A percentile compares a stretch with the other conserved stretches of the same genome.
phyloP scores from a whole-genome alignment of 1,140 invertebrate genomes.

The Trichonephila clavata region DNA sequence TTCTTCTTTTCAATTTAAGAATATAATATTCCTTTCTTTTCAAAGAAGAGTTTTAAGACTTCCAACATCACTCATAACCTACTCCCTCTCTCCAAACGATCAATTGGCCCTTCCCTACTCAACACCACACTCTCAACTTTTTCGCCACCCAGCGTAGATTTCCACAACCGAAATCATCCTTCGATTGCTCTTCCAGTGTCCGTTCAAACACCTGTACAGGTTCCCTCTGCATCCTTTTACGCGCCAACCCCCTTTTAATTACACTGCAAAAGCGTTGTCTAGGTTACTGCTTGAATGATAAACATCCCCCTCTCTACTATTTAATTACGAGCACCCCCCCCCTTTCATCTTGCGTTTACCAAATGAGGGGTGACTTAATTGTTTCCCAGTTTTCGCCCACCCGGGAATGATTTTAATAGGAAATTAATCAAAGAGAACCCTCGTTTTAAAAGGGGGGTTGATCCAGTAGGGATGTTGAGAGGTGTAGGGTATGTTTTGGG shows the following conservation, averaged over 20 bases:
- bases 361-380: constrained; percentile 22
- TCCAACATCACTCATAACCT: too few relatives aligned
- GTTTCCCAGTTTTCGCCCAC: neutral
- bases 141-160: too few relatives aligned
- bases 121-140: too few relatives aligned
- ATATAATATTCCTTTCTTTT: too few relatives aligned
- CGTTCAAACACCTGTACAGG: neutral
- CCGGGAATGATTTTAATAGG: constrained; percentile 8
- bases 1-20: too few relatives aligned
- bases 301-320: neutral
- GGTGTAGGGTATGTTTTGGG: neutral
- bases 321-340: neutral
- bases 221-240: neutral
- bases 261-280: neutral
- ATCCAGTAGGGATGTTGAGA: neutral
- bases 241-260: neutral
- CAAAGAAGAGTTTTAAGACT: too few relatives aligned
- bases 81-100: too few relatives aligned
- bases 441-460: neutral
- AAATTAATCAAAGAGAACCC: constrained; percentile 6
- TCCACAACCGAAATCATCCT: too few relatives aligned
- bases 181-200: neutral
- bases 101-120: too few relatives aligned
- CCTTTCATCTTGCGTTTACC: neutral
- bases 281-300: neutral